Percentiles rank a stretch among this genome's conserved stretches.
phyloP scores from a whole-genome alignment of 1,140 invertebrate genomes.

The Hylaeus anthracinus region DNA sequence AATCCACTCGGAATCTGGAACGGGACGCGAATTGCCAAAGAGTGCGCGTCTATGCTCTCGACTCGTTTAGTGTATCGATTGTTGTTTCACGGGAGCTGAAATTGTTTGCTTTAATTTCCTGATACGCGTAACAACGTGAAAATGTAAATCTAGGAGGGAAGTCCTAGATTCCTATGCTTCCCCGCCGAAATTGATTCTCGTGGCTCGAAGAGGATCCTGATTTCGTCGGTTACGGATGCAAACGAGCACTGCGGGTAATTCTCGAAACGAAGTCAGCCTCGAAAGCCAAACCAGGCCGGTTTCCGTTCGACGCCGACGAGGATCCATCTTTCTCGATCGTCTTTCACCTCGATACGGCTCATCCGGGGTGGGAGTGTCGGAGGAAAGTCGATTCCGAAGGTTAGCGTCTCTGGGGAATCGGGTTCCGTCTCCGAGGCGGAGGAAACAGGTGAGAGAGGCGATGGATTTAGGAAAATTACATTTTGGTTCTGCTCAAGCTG shows the following conservation, averaged over 20 bases:
- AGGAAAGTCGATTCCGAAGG: constrained; percentile 46
- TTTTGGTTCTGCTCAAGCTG: constrained; percentile 61
- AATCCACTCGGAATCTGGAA: too few species aligned
- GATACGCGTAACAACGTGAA: too few species aligned
- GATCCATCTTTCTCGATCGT: constrained; percentile 41
- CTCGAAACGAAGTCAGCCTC: not conserved
- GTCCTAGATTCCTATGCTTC: too few species aligned
- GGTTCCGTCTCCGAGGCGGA: not conserved
- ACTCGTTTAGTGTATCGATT: too few species aligned
- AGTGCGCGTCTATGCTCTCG: too few species aligned
- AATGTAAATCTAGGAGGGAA: too few species aligned
- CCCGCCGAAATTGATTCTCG: too few species aligned
- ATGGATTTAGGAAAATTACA: constrained; percentile 64
- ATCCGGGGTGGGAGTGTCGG: constrained; percentile 13
- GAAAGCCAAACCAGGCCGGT: not conserved
- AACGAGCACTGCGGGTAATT: not conserved
- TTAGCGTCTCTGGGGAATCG: constrained; percentile 33
- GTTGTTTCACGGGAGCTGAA: too few species aligned
- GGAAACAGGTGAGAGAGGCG: constrained; percentile 11
- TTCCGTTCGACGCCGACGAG: not conserved
- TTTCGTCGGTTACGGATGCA: not conserved
- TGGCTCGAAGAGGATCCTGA: too few species aligned
- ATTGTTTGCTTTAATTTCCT: too few species aligned
- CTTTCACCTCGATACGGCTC: constrained; percentile 32
- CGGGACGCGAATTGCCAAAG: too few species aligned